These are phyloP conservation scores for Formica exsecta DNA, from an alignment of 1,140 invertebrate genomes.

Conservation along the genomic window DNA sequence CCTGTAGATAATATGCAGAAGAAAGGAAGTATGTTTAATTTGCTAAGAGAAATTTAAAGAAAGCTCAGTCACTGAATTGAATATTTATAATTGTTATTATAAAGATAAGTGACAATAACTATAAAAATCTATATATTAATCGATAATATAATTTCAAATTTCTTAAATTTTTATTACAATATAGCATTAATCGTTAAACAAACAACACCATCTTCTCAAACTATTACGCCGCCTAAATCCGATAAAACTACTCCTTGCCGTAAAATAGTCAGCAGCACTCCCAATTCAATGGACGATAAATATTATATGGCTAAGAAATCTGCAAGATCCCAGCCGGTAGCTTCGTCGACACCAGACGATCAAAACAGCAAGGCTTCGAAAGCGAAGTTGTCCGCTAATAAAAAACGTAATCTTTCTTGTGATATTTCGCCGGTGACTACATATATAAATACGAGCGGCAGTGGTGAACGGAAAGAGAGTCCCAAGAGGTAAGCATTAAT, in stretches of 20 bases:
- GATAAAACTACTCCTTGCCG: constrained; percentile 15
- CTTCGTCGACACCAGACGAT: constrained; percentile 81
- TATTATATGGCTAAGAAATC: constrained; percentile 57
- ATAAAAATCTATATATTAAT: neutral
- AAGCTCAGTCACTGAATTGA: neutral
- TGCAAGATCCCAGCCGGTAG: constrained; percentile 76
- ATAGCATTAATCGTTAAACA: constrained; percentile 63
- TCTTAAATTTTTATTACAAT: constrained; percentile 21
- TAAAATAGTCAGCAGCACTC: constrained; percentile 79
- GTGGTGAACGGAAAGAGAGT: constrained; percentile 73
- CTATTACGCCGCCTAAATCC: constrained; percentile 69
- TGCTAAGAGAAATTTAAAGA: neutral
- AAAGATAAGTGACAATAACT: neutral
- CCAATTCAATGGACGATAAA: constrained; percentile 65
- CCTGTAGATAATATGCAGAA: constrained; percentile 82
- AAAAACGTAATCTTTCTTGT: constrained; percentile 73
- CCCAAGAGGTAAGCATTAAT: constrained; percentile 66
- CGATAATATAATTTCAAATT: constrained; percentile 3
- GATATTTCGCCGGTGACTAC: constrained; percentile 81
- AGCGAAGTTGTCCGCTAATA: constrained; percentile 10
- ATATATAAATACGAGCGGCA: constrained; percentile 76
- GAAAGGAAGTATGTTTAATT: constrained; percentile 73
- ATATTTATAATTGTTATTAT: neutral
- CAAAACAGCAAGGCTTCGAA: constrained; percentile 10
- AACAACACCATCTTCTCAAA: neutral